Conservation (phyloP, 2,888 invertebrate species). For the Acrocera orbiculus region DNA sequence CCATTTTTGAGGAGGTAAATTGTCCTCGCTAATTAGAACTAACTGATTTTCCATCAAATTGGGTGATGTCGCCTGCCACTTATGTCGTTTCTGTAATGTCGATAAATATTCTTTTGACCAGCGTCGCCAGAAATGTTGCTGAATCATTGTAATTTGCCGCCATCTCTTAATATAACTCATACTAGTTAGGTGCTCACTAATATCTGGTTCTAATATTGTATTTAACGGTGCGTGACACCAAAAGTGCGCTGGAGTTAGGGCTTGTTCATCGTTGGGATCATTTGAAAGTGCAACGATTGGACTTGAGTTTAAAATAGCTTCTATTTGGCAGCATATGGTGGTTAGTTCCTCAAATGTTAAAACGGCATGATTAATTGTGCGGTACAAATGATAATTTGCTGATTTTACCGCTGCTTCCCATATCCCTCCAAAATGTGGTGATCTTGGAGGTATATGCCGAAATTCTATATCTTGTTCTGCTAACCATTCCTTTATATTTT, state of each 20-base stretch:
- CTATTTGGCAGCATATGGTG: neutral
- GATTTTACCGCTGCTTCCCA: neutral
- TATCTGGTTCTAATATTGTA: neutral
- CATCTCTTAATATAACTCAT: neutral
- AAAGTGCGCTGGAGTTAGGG: neutral
- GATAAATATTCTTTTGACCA: constrained; percentile 1
- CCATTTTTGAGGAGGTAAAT: neutral
- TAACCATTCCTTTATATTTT: neutral
- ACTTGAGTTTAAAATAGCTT: neutral
- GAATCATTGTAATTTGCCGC: neutral
- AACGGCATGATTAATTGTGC: neutral
- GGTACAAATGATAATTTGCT: neutral
- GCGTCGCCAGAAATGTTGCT: constrained; percentile 1
- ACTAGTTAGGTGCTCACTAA: neutral
- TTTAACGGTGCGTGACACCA: neutral
- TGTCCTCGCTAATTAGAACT: neutral
- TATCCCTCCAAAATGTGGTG: neutral
- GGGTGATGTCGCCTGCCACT: neutral
- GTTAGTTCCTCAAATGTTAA: neutral
- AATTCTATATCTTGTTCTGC: neutral
- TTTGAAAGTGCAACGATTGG: neutral
- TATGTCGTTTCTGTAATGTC: neutral
- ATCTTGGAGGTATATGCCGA: neutral
- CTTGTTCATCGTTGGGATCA: neutral
- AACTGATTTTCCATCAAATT: neutral